Conservation (phyloP, 2,888 invertebrate species). For the Trichogramma dendrolimi region DNA sequence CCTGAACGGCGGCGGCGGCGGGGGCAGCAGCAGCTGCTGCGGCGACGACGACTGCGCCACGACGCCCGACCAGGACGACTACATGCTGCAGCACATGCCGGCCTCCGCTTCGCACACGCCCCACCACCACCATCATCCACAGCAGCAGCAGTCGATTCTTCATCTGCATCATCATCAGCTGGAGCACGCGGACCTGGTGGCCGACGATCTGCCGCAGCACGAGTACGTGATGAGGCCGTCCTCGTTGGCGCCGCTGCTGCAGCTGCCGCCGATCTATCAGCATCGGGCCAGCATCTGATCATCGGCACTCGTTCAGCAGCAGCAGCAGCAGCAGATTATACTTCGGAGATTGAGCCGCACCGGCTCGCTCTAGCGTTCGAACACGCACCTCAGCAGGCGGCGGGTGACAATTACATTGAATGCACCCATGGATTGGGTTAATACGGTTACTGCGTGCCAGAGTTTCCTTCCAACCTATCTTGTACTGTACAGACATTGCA, state of each 20-base stretch:
- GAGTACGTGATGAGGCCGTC: slow-evolving; percentile 33
- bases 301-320: no score
- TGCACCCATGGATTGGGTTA: neutral
- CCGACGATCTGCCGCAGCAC: slow-evolving; percentile 15
- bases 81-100: neutral
- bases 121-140: neutral
- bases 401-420: neutral
- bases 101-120: neutral
- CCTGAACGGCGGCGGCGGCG: slow-evolving; percentile 19
- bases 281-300: slow-evolving; percentile 50
- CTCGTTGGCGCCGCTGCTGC: slow-evolving; percentile 45
- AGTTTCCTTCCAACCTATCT: no score
- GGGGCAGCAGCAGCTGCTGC: neutral
- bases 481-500: no score
- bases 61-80: slow-evolving; percentile 15
- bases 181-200: neutral
- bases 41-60: neutral
- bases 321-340: no score
- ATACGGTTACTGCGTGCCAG: neutral
- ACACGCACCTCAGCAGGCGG: neutral
- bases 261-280: slow-evolving; percentile 47
- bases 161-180: slow-evolving; percentile 2
- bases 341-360: neutral
- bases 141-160: neutral
- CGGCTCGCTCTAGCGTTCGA: neutral